Evolutionary conservation across 2,888 invertebrate genomes (phyloP), one percentile per base, ranked within the genome.

Genomic region (Yponomeuta plumbellus): DNA sequence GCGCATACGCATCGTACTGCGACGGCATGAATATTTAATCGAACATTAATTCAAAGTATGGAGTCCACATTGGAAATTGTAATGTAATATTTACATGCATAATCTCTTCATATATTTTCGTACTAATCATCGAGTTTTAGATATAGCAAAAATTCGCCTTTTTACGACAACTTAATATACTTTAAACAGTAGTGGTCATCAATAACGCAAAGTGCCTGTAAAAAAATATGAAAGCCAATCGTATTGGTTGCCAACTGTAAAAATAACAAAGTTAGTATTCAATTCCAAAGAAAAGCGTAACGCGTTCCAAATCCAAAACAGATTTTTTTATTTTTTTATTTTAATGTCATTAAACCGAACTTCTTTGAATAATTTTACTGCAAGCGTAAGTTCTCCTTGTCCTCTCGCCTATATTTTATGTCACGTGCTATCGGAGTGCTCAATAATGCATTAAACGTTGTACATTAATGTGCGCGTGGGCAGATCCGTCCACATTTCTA

Each of bases 401-500:
- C 44, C 44, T 52, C 58, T 40, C 58, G 65, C 39, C 65, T 66
- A 66, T 66, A 59, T 66, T 59, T 66, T 59, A 66, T 21, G 65
- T 66, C 65, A 40, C 26, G 23, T 66, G 65, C 59, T 66, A 67
- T 64, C 64, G 61, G 1, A 65, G 68, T 68, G 69, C 70, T 69
- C 70, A 70, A 69, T 66, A 69, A 66, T 80, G 80, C 80, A 82
- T 86, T 83, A 81, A 83, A 84, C 74, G 78, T 75, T 71, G 71
- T 74, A 80, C 80, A 80, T 83, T 81, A 82, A 78, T 76, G 76
- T 70, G 71, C 71, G 87, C 88, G 90, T 90, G 86, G 90, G 90
- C 80, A 69, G 85, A 77, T 80, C 81, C 86, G 88, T 88, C 88
- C 88, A 85, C 88, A 87, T 88, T 86, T 84, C 84, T 85, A 88